phyloP scores from a whole-genome alignment of 2,797 vertebrate genomes.

The Scarus forsteni region DNA sequence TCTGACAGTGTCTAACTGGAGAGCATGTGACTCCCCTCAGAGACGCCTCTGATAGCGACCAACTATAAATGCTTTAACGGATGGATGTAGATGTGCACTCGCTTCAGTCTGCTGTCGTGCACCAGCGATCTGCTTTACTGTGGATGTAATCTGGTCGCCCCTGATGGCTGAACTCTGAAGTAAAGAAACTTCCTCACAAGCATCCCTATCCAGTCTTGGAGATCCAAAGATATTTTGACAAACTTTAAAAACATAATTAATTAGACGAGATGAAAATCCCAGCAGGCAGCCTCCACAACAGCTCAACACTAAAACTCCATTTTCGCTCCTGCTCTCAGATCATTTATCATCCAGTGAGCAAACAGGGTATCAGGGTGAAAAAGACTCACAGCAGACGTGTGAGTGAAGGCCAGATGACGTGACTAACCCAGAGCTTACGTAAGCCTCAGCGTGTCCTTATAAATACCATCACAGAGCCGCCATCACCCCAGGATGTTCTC shows the following conservation, averaged over 20 bases:
- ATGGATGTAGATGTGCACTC: not conserved
- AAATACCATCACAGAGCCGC: slow-evolving; percentile 12
- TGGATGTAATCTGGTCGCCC: not conserved
- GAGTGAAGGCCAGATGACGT: slow-evolving; percentile 1
- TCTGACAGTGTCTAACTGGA: not conserved
- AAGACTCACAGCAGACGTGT: slow-evolving; percentile 1
- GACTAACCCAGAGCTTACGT: slow-evolving; percentile 42
- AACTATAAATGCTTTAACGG: not conserved
- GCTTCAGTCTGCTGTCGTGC: too few relatives aligned
- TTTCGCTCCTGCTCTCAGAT: slow-evolving; percentile 29
- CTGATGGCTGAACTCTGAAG: not conserved
- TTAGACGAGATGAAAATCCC: slow-evolving; percentile 26
- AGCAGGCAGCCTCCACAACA: slow-evolving; percentile 20
- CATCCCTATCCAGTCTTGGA: not conserved
- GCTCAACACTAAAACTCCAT: slow-evolving; percentile 30
- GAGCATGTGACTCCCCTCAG: not conserved
- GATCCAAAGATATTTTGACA: slow-evolving; percentile 12
- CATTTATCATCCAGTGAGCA: slow-evolving; percentile 27
- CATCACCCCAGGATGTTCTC: not conserved
- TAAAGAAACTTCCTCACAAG: not conserved
- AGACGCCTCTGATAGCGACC: not conserved
- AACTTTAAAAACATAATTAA: slow-evolving; percentile 33
- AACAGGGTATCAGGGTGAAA: slow-evolving; percentile 22
- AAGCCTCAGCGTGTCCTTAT: slow-evolving; percentile 18
- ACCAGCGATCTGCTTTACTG: not conserved